Base-by-base conservation (phyloP, 2,113 vertebrate genomes). In the Cryptomyrus ogoouensis region DNA sequence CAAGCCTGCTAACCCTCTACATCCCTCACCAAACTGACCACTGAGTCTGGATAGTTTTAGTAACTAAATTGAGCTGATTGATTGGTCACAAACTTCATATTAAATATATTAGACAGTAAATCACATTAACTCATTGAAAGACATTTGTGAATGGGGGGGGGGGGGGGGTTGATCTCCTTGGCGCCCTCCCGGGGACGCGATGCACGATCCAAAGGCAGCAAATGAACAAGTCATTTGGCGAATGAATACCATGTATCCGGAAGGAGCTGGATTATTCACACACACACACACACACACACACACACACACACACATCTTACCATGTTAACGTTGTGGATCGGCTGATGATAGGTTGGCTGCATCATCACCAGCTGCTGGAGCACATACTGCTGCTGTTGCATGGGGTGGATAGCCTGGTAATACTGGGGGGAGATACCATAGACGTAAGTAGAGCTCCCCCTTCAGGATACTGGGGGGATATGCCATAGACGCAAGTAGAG, bases 291-390 rank as follows among this genome's bases (percentile, higher is more conserved):
- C 50, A 52, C 50, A 52, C 50, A 52, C 50, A 52, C 50, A 52
- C 52, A 53, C 52, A 70, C n/a, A 74, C n/a, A 74, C 3, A 74
- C 3, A 66, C 9, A 49, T 1, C 56, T 70, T 88, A 88, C 88
- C 88, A 88, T 47, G 39, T 58, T 56, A 27, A 27, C 58, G 21
- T 88, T 62, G 24, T 70, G 58, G 58, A 56, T 42, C 88, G 62
- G 58, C 56, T 66, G 88, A 21, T 31, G 42, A n/a, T 47, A 70
- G 19, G 6, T 10, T 5, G 88, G 88, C 35, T 70, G 88, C 58
- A 74, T 53, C 86, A 52, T 56, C 17, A 24, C 87, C 52, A 46
- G 87, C 21, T 88, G 87, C 53, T 88, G 87, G 31, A 88, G 52
- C n/a, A 52, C 35, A 12, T 88, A 42, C 39, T 70, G 56, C 56